phyloP scores from a whole-genome alignment of 2,888 invertebrate genomes.

The Desoria tigrina region DNA sequence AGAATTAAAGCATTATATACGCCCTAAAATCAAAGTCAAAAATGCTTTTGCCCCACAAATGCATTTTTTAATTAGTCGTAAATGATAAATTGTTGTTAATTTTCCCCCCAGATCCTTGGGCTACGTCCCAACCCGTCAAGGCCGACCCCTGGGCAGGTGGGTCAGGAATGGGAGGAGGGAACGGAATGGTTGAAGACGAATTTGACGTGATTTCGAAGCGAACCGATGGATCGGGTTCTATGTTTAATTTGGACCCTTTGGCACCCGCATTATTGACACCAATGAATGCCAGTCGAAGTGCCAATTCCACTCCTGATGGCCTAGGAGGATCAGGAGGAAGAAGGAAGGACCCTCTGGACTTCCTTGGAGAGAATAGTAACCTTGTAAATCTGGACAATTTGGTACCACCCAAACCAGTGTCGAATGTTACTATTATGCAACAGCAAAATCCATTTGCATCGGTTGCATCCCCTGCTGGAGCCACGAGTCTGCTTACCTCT shows the following conservation, averaged over 20 bases:
- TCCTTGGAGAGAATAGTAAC: slow-evolving; percentile 94
- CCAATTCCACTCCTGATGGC: slow-evolving; percentile 36
- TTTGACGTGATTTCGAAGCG: slow-evolving; percentile 84
- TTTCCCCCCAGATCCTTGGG: slow-evolving; percentile 65
- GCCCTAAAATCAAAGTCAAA: too few relatives aligned
- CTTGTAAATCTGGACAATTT: slow-evolving; percentile 97
- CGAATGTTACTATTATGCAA: slow-evolving; percentile 19
- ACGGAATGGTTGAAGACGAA: slow-evolving; percentile 67
- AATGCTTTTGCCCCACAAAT: neutral
- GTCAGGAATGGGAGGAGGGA: slow-evolving; percentile 35
- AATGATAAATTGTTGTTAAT: neutral
- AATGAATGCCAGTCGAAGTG: slow-evolving; percentile 41
- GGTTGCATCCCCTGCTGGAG: slow-evolving; percentile 19
- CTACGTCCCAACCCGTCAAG: slow-evolving; percentile 52
- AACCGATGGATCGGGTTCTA: slow-evolving; percentile 53
- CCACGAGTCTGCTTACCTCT: slow-evolving; percentile 36
- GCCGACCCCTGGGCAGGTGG: slow-evolving; percentile 57
- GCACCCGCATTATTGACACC: slow-evolving; percentile 47
- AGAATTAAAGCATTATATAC: too few relatives aligned
- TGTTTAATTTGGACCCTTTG: slow-evolving; percentile 48
- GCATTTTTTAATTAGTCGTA: neutral
- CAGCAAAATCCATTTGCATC: slow-evolving; percentile 48
- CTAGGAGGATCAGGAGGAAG: slow-evolving; percentile 64
- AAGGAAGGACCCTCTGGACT: slow-evolving; percentile 86
- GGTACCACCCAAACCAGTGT: slow-evolving; percentile 63